Base-by-base conservation (phyloP, 1,140 invertebrate species). In the Heterodera carotae region DNA sequence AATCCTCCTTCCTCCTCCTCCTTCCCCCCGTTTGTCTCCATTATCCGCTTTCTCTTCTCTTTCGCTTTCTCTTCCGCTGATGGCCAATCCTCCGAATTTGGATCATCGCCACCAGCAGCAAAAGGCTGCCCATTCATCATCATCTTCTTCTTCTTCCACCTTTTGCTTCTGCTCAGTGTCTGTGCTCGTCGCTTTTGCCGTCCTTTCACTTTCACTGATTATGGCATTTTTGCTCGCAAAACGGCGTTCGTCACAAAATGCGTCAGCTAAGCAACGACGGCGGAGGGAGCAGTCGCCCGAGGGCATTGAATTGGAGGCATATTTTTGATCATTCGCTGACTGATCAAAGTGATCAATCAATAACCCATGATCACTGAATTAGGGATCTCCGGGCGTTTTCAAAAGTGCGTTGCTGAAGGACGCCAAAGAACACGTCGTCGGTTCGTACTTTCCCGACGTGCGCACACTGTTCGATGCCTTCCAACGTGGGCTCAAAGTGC, bases 391-490 rank as follows among this genome's bases (percentile, higher is more conserved):
- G 10, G 83, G 83, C 31, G 75, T 78, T 6, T 85, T 76, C 78
- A 84, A 84, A 67, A 84, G 83, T 78, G 80, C 69, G 15, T 62
- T 84, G 1, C 60, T 84, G 31, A 77, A 78, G 22, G 80, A 67
- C n/a, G 67, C 81, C 25, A 75, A 76, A 66, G n/a, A 67, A 33
- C 48, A 76, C 8, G 43, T 77, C 15, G 31, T 83, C 2, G 79
- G 77, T n/a, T 67, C 59, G 34, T 72, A 83, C 62, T 85, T 78
- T 56, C 83, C 83, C 81, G 95, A 97, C 88, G 92, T 93, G 27
- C 91, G 90, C 80, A 98, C 96, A 4, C 88, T 97, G 0, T 95
- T 95, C 87, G 94, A 97, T 80, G 92, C 92, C 68, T 96, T 98
- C 89, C 91, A 93, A 80, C 91, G 92, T 89, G 96, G 96, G 82